Percentiles rank a stretch among this genome's conserved stretches.
Evolutionary conservation across 2,888 invertebrate species (phyloP).

Genomic region (Rosalia funebris): DNA sequence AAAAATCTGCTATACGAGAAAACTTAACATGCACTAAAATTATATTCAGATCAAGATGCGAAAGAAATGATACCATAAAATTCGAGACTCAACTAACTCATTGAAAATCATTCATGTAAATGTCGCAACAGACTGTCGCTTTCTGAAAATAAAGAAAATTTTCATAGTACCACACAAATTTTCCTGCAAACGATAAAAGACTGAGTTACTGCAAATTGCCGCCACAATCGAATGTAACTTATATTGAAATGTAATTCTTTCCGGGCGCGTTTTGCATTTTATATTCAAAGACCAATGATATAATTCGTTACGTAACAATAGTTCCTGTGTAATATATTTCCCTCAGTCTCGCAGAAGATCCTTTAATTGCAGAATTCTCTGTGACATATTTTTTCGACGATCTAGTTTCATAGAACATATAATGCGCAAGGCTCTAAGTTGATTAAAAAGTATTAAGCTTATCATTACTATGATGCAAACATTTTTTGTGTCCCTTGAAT

Average conservation of each 20-base stretch:
- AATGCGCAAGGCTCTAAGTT: no score
- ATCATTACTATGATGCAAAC: no score
- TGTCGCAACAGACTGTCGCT: conserved; percentile 24
- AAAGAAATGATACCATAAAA: conserved; percentile 9
- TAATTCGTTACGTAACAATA: background rate
- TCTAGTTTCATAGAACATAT: no score
- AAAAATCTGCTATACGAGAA: no score
- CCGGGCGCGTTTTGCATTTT: conserved; percentile 28
- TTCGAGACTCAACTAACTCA: conserved; percentile 11
- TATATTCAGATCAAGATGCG: background rate
- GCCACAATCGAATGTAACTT: conserved; percentile 39
- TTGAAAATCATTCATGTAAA: conserved; percentile 26
- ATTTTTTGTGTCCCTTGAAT: no score
- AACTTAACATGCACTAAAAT: no score
- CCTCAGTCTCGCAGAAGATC: no score
- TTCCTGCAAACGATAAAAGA: conserved; percentile 31
- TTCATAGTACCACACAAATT: conserved; percentile 31
- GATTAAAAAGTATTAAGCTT: no score
- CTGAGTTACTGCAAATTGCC: conserved; percentile 46
- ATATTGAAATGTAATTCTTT: conserved; percentile 28
- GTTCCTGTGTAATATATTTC: no score
- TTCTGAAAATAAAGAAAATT: conserved; percentile 25
- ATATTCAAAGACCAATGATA: conserved; percentile 3
- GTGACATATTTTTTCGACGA: no score
- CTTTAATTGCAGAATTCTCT: no score